phyloP scores from a whole-genome alignment of 2,113 vertebrate genomes.

The Neolamprologus devosi region DNA sequence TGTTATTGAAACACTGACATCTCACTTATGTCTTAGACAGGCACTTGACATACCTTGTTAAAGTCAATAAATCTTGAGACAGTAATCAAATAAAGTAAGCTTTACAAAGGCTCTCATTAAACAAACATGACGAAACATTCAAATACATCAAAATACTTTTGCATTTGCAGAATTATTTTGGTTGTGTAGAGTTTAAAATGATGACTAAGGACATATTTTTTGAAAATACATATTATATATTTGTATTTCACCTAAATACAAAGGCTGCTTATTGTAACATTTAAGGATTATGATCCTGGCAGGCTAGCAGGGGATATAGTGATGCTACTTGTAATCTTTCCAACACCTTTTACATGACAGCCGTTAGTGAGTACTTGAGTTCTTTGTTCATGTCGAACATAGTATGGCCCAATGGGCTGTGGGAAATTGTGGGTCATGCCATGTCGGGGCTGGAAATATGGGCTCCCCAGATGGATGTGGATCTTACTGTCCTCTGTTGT shows the following conservation, averaged over 20 bases:
- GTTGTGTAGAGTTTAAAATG: background rate
- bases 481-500: slow-evolving; percentile 98
- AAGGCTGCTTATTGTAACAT: slow-evolving; percentile 91
- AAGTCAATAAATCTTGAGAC: background rate
- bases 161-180: background rate
- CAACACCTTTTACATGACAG: slow-evolving; percentile 78
- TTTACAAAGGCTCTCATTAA: background rate
- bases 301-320: slow-evolving; percentile 88
- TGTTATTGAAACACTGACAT: background rate
- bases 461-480: slow-evolving; percentile 92
- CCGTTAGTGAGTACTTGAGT: slow-evolving; percentile 82
- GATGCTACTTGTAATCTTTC: slow-evolving; percentile 96
- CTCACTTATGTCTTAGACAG: background rate
- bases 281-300: slow-evolving; percentile 83
- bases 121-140: background rate
- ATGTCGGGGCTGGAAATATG: slow-evolving; percentile 80
- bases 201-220: background rate
- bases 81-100: background rate
- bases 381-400: slow-evolving; percentile 80
- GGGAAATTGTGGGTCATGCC: slow-evolving; percentile 54
- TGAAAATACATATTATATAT: background rate
- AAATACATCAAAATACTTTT: background rate
- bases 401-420: slow-evolving; percentile 74
- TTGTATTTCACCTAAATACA: slow-evolving; percentile 76
- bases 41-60: background rate